Evolutionary conservation across 2,113 vertebrate species (phyloP), one percentile per base, ranked within the genome.

Genomic region (Hystrix brachyura): DNA sequence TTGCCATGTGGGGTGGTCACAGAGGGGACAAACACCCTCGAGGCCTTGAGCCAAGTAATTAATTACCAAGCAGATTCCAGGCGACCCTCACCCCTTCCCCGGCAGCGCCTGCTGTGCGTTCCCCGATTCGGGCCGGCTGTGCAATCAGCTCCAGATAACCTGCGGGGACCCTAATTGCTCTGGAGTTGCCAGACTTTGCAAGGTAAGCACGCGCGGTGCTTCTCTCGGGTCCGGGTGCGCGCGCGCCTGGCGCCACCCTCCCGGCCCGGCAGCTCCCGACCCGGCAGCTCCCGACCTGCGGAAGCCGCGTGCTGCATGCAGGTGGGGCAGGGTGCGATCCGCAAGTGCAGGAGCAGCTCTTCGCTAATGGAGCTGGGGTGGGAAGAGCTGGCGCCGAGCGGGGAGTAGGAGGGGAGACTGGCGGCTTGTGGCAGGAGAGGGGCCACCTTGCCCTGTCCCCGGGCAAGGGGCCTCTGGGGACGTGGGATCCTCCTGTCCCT

Each of bases 51-150:
- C 81, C 91, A 85, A 38, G 82, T 89, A 94, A 93, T 94, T 89
- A 94, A 93, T 94, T 96, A 96, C 86, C 72, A 65, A 88, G 96
- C 93, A 95, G 81, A 90, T 91, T 86, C 81, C 48, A 3, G 15
- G 82, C 12, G 87, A 78, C 92, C 78, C 71, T 69, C 74, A 65
- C 72, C 92, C 74, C 71, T 53, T 60, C 83, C 65, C 69, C 27
- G 82, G 82, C 93, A 89, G 46, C 48, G 92, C 87, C 96, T 76
- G 74, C 96, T 71, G 89, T 15, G 82, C 13, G 87, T 21, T 95
- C 90, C 83, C 96, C 29, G 92, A 92, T 90, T 90, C 53, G 8
- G 91, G 87, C 60, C 96, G 76, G 62, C 79, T 85, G 96, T 81
- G 91, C 91, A 86, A 67, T 86, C 94, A 69, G 82, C 32, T 4